phyloP scores from a whole-genome alignment of 2,113 vertebrate genomes.

The Lutjanus erythropterus region DNA sequence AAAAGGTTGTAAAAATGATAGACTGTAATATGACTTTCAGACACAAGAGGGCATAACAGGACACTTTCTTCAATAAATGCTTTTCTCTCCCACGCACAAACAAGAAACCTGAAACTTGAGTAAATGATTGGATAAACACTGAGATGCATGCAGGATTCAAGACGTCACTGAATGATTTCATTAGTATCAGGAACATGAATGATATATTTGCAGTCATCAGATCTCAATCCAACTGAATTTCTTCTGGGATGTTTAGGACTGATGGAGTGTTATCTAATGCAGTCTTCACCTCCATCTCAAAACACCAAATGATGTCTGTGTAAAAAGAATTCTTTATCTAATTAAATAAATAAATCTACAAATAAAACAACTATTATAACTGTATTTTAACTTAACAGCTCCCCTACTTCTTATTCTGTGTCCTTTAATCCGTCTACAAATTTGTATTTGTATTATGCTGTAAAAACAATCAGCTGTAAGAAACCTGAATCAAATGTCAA shows the following conservation, averaged over 20 bases:
- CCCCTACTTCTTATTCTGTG: not conserved
- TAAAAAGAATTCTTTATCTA: too few species aligned
- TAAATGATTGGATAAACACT: not conserved
- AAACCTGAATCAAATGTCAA: not conserved
- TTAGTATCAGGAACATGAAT: not conserved
- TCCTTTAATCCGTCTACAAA: not conserved
- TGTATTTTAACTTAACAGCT: too few species aligned
- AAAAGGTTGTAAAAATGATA: not conserved
- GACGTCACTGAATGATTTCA: constrained; percentile 1
- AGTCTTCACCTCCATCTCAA: not conserved
- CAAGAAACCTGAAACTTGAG: not conserved
- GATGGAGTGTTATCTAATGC: not conserved
- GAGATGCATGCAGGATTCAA: not conserved
- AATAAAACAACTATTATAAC: too few species aligned
- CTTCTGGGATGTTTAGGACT: not conserved
- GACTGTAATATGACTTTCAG: constrained; percentile 11
- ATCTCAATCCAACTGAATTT: not conserved
- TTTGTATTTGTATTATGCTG: not conserved
- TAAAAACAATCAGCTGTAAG: not conserved
- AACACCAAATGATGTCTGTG: not conserved
- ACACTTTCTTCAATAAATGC: not conserved
- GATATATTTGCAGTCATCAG: not conserved
- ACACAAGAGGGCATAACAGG: constrained; percentile 58
- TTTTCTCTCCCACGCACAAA: too few species aligned
- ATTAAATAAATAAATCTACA: too few species aligned